Evolutionary conservation across 2,797 vertebrate species (phyloP), one percentile per base, ranked within the genome.

Genomic region (Furcifer pardalis): DNA sequence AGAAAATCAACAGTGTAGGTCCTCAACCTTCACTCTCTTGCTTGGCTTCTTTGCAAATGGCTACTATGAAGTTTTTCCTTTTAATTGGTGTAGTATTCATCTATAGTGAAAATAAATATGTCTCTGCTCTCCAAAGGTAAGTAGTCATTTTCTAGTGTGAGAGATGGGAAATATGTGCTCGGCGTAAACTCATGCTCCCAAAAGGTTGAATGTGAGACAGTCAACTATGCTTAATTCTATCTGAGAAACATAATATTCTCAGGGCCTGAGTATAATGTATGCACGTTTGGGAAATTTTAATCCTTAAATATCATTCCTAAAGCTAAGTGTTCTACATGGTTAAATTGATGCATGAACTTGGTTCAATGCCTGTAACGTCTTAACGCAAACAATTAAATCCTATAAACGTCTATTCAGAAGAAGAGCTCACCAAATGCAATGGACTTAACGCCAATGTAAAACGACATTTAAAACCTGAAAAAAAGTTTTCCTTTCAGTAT

Each of bases 1-100:
- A 86, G 79, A 86, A 86, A 82, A 86, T 86, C 79, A 71, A 86
- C 66, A 82, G 30, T 27, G 37, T 65, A 35, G 42, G 63, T 59
- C 37, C 63, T 76, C 40, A 81, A 49, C 73, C 17, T 49, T 71
- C 73, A 81, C 79, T 72, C 42, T 32, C 44, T 72, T 56, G 25
- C 65, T 77, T 42, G 42, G 40, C 32, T 86, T 62, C 63, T n/a
- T 44, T 52, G 65, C 65, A 86, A 82, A 82, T 77, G 84, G 79
- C 79, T 62, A 79, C 74, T 71, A 40, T 86, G 79, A 82, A 71
- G 32, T n/a, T 82, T 63, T 77, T 77, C 74, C 56, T 86, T 86
- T 77, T 82, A 60, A 46, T 77, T 40, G 69, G 79, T 63, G 25
- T 82, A 71, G 8, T 77, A 71, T 72, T 32, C 30, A 21, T 81